phyloP scores from a whole-genome alignment of 2,888 invertebrate genomes.

The Perizoma affinitatum region DNA sequence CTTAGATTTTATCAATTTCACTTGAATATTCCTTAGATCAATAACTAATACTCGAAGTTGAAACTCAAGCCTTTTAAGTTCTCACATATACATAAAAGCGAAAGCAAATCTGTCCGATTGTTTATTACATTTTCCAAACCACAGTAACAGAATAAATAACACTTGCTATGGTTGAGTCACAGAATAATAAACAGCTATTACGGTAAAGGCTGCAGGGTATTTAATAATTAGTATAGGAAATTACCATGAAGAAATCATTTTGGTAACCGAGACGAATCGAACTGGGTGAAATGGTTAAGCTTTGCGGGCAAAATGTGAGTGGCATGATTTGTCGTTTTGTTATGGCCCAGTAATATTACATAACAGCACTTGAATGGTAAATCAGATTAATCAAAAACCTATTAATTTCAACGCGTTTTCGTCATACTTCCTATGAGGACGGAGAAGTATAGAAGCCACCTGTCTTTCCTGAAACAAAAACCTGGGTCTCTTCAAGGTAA shows the following conservation, averaged over 20 bases:
- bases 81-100: constrained; percentile 18
- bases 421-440: no score
- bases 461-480: no score
- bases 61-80: background rate
- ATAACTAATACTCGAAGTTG: no score
- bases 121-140: constrained; percentile 15
- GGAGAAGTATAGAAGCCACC: no score
- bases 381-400: no score
- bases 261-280: constrained; percentile 32
- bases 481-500: no score
- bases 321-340: constrained; percentile 1
- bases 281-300: constrained; percentile 20
- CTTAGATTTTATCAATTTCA: no score
- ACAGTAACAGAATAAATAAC: background rate
- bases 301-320: constrained; percentile 27
- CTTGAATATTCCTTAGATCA: no score
- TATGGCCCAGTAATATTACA: background rate
- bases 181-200: constrained; percentile 9
- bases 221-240: constrained; percentile 13
- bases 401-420: no score
- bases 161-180: background rate
- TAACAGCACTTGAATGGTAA: background rate
- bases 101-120: constrained; percentile 18
- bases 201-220: background rate
- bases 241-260: constrained; percentile 29